A percentile compares a stretch with the other conserved stretches of the same genome.
Conservation (phyloP, 1,140 invertebrate genomes). For the Aphelenchoides fujianensis region DNA sequence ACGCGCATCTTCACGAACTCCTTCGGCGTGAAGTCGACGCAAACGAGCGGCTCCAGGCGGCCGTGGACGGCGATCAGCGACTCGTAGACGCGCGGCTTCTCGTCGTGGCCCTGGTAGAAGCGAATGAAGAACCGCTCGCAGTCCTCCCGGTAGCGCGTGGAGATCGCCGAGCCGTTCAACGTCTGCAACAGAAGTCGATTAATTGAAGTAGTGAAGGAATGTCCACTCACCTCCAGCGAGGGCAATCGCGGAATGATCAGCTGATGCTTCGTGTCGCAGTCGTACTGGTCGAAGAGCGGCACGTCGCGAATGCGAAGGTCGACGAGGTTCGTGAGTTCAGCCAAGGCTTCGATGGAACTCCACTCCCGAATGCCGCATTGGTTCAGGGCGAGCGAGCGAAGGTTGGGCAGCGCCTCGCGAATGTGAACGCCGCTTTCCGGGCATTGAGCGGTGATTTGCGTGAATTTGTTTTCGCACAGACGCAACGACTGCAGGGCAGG, state of each 20-base stretch:
- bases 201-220: background rate
- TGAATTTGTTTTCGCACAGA: constrained; percentile 2
- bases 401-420: background rate
- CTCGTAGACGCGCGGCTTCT: constrained; percentile 12
- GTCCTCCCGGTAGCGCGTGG: background rate
- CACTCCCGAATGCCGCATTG: background rate
- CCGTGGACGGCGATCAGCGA: constrained; percentile 11
- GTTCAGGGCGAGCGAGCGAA: background rate
- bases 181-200: too few species aligned
- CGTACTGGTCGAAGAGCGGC: constrained; percentile 9
- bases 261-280: constrained; percentile 9
- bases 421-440: background rate
- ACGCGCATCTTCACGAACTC: background rate
- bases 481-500: background rate
- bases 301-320: background rate
- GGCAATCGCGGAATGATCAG: constrained; percentile 9
- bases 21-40: constrained; percentile 14
- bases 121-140: constrained; percentile 20
- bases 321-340: background rate
- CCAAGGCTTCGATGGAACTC: constrained; percentile 17
- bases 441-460: background rate
- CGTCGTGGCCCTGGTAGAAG: constrained; percentile 4
- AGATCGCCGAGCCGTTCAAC: constrained; percentile 12
- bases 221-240: background rate
- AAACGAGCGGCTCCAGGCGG: constrained; percentile 6